These are phyloP conservation scores for Drosophila antonietae DNA, from an alignment of 2,888 invertebrate genomes.

Conservation along the genomic window DNA sequence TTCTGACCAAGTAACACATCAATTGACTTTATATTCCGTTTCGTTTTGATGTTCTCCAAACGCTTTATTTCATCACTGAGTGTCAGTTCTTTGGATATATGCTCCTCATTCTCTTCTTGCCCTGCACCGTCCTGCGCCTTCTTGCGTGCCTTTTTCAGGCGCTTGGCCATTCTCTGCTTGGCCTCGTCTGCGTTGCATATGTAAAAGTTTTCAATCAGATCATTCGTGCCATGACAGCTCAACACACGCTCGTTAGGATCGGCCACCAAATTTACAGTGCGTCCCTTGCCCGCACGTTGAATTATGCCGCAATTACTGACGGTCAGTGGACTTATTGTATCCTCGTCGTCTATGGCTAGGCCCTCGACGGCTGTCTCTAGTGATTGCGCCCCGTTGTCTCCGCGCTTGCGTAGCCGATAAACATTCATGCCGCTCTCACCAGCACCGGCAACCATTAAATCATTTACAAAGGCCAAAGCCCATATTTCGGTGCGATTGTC, in stretches of 20 bases:
- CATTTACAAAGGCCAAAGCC: slow-evolving; percentile 91
- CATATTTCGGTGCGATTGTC: slow-evolving; percentile 96
- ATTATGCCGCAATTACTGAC: slow-evolving; percentile 92
- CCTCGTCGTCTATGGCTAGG: slow-evolving; percentile 81
- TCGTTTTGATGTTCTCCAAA: slow-evolving; percentile 88
- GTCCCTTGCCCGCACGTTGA: slow-evolving; percentile 91
- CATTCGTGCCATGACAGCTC: slow-evolving; percentile 93
- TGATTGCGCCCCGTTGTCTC: slow-evolving; percentile 84
- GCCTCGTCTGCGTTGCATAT: slow-evolving; percentile 92
- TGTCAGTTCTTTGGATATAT: slow-evolving; percentile 84
- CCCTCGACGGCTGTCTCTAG: slow-evolving; percentile 85
- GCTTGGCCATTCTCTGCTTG: slow-evolving; percentile 89
- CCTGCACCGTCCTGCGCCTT: slow-evolving; percentile 64
- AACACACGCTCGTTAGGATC: slow-evolving; percentile 91
- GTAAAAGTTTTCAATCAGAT: slow-evolving; percentile 92
- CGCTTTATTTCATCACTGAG: slow-evolving; percentile 91
- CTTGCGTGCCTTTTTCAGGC: slow-evolving; percentile 89
- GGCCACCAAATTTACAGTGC: slow-evolving; percentile 90
- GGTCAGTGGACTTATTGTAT: slow-evolving; percentile 87
- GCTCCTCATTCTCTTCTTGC: slow-evolving; percentile 28
- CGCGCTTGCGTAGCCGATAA: slow-evolving; percentile 89
- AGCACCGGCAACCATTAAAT: slow-evolving; percentile 95
- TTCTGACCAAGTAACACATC: slow-evolving; percentile 89
- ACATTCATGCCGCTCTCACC: slow-evolving; percentile 93
- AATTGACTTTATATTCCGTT: slow-evolving; percentile 89